Evolutionary conservation across 2,113 vertebrate genomes (phyloP), one percentile per base, ranked within the genome.

Genomic region (Dasyprocta punctata): DNA sequence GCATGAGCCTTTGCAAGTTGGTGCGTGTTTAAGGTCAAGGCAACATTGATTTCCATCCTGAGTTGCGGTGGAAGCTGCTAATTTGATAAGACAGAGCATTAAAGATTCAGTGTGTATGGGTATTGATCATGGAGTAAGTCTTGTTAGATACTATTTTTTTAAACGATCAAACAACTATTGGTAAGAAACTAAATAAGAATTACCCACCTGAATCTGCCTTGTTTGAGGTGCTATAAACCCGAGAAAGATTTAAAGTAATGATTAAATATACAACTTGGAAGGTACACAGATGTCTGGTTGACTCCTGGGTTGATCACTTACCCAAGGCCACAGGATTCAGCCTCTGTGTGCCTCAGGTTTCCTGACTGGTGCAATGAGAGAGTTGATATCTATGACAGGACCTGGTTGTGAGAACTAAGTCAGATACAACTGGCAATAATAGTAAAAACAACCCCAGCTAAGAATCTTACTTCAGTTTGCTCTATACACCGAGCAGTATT

Each of bases 11-110:
- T 93, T 97, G 96, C 95, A 95, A 96, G 92, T 75, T 89, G 33
- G 63, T 69, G 77, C 20, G 7, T 91, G 26, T 96, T 97, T 91
- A 89, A 97, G 95, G 92, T 96, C 78, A 94, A 93, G 73, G 95
- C 47, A 97, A 28, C 93, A 71, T 94, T 63, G 88, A 97, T 95
- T 98, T 98, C 89, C 0, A 22, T 87, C 87, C 90, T 80, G 92
- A 97, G 91, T 92, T 83, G 96, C 97, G 96, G 92, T 81, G 56
- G 96, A 97, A 98, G 97, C 96, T 86, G 92, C 96, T 98, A 93
- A 98, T 95, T 82, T 95, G 95, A 95, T 96, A 97, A 96, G 89
- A 96, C 96, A 86, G 58, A 96, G 95, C 95, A 95, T 98, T 94
- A 81, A 96, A 97, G 95, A 96, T 95, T 98, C 96, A 97, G 83